Evolutionary conservation across 1,140 invertebrate species (phyloP).

Genomic region (Diachasmimorpha longicaudata): DNA sequence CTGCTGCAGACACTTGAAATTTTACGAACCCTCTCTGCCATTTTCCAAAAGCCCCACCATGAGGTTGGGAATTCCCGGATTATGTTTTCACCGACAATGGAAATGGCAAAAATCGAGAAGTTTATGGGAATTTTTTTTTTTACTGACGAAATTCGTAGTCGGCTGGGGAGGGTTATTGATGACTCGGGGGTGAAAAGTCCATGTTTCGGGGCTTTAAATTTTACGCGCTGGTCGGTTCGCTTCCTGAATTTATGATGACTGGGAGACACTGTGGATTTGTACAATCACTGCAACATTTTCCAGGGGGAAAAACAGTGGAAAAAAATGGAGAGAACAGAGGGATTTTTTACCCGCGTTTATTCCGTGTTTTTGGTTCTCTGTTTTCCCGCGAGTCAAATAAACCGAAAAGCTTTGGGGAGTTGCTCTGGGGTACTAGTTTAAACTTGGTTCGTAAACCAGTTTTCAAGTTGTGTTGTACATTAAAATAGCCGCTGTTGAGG

Average conservation of each 20-base stretch:
- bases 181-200: neutral
- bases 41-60: slow-evolving; percentile 15
- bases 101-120: neutral
- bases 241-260: slow-evolving; percentile 9
- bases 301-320: neutral
- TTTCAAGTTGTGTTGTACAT: slow-evolving; percentile 16
- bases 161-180: neutral
- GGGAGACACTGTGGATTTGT: neutral
- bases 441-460: slow-evolving; percentile 19
- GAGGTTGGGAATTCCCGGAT: neutral
- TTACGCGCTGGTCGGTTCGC: neutral
- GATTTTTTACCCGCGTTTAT: neutral
- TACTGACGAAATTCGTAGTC: no score
- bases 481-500: neutral
- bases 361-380: neutral
- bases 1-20: slow-evolving; percentile 32
- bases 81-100: neutral
- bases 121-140: neutral
- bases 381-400: neutral
- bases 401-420: neutral
- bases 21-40: slow-evolving; percentile 25
- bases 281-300: neutral
- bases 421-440: neutral
- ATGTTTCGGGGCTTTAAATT: neutral
- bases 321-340: neutral